Base-by-base conservation (phyloP, 2,888 invertebrate species). In the Zaprionus bogoriensis region DNA sequence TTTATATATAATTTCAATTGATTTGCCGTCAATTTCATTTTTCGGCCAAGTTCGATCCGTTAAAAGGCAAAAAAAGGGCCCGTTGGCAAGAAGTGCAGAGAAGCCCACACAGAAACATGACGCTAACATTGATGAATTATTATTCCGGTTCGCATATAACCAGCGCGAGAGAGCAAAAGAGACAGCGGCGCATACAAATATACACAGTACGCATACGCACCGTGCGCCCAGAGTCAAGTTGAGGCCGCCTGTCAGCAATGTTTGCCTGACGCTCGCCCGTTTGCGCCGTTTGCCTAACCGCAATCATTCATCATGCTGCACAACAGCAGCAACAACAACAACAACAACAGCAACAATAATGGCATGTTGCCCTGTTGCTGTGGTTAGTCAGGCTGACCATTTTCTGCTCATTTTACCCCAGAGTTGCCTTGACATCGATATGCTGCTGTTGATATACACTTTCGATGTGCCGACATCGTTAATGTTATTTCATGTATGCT, bases 1-100 rank as follows among this genome's bases (percentile, higher is more conserved):
- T 39, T 25, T 62, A 42, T 64, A 57, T 60, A 65, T 54, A 74
- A 75, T 64, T 71, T 80, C 86, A 86, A 86, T 82, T 86, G 87
- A 83, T 83, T 83, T 86, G 84, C 73, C 81, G 75, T 83, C 82
- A 86, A 86, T 80, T 80, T 83, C 60, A 67, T 75, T 77, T 75
- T 77, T 74, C 38, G 45, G 67, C 60, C 67, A 63, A 64, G 42
- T 44, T 59, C 48, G 48, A 48, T 47, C 67, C 42, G 53, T 39
- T 64, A 57, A 58, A 67, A 68, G 47, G 58, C 74, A 66, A 54
- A 79, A 64, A 54, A 12, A 20, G 27, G 51, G 32, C 52, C 62
- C 68, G 28, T 28, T 14, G 44, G 67, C 60, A 67, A 44, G 5
- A 44, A 52, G 14, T 44, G 54, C 22, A 47, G 23, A 50, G 38